Evolutionary conservation across 2,888 invertebrate species (phyloP).

Genomic region (Clepsis dumicolana): DNA sequence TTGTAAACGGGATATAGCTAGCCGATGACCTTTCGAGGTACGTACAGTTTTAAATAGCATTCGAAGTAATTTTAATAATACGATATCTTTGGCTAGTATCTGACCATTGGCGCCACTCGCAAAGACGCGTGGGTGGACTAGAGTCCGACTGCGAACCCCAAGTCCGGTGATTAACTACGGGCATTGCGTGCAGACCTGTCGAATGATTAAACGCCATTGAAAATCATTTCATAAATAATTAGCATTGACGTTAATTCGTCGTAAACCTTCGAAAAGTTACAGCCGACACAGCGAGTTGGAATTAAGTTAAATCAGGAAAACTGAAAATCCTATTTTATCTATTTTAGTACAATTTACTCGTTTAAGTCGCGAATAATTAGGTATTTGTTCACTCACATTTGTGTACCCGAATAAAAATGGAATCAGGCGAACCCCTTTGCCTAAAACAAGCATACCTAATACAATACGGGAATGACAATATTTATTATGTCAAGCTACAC

Average conservation of each 20-base stretch:
- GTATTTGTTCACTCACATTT: background rate
- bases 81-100: conserved; percentile 47
- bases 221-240: conserved; percentile 35
- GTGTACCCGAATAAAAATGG: background rate
- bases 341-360: background rate
- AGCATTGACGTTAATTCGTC: conserved; percentile 6
- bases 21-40: background rate
- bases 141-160: conserved; percentile 60
- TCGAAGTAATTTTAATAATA: conserved; percentile 41
- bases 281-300: background rate
- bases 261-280: conserved; percentile 9
- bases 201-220: conserved; percentile 39
- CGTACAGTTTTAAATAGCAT: conserved; percentile 12
- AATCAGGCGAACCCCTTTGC: background rate
- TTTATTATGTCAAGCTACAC: background rate
- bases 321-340: background rate
- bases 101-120: conserved; percentile 51
- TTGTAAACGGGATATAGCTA: background rate
- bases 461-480: background rate
- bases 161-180: conserved; percentile 41
- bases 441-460: background rate
- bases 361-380: background rate
- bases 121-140: conserved; percentile 71
- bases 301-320: background rate
- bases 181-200: conserved; percentile 38